Base-by-base conservation (phyloP, 2,113 vertebrate genomes). In the Turnix velox region DNA sequence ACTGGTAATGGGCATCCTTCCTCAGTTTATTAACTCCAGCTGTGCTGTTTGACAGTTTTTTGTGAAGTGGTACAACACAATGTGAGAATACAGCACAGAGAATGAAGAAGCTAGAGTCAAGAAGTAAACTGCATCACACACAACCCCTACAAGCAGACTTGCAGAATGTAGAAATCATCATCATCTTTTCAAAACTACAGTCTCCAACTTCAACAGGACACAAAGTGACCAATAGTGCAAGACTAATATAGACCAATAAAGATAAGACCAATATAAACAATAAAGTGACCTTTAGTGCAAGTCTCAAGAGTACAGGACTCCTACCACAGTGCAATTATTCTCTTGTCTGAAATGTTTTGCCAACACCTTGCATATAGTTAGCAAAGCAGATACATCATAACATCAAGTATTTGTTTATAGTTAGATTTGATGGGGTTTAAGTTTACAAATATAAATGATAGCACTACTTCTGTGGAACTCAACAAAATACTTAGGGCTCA, bases 11-110 rank as follows among this genome's bases (percentile, higher is more conserved):
- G 97, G 93, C 96, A 97, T 95, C 95, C 94, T 96, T 96, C 94
- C 96, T 96, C 96, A 95, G 96, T 98, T 98, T 98, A 97, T 98
- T 97, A 97, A 97, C 96, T 97, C 97, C 97, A 97, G 95, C 97
- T 97, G 97, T 95, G 97, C 88, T 96, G 87, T 96, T 97, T 97
- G 97, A 96, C 96, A 97, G 88, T 62, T 94, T 94, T 96, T 80
- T 96, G 83, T 91, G 92, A 97, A 97, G 94, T 96, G 76, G 55
- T 95, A 74, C 66, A 79, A 87, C 16, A 43, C 69, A 63, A 91
- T 74, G 75, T 93, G 63, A 87, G 94, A 97, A 97, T 96, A 88
- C 73, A 93, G 95, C 97, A 80, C 37, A 77, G 69, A 81, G 71
- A 92, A 95, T 85, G 95, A 96, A 94, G 87, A 89, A 96, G 73